Evolutionary conservation across 2,113 vertebrate genomes (phyloP), one percentile per base, ranked within the genome.

Genomic region (Albula glossodonta): DNA sequence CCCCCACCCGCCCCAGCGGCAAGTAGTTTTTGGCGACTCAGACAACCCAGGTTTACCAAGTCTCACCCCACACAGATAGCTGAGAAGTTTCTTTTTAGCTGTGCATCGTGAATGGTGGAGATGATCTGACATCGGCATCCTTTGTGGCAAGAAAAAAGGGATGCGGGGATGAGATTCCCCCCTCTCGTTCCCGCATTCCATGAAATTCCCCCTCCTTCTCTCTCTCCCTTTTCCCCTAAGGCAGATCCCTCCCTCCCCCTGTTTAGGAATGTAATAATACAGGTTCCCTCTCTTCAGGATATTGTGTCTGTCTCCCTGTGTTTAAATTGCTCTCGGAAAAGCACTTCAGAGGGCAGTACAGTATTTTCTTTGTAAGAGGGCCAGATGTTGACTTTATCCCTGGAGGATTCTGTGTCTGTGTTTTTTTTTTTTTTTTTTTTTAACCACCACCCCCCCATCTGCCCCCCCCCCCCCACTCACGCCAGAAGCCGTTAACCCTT

Each of bases 201-300:
- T 8, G 5, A 22, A 41, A 51, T 80, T 85, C 80, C 89, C 89
- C 57, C 86, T 88, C 79, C 80, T 50, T 87, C 78, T 82, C 89
- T 86, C 91, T 94, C 90, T 88, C 90, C 93, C 93, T 90, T 89
- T 93, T 90, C 92, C 94, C 94, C 93, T 83, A 91, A 92, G 93
- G 91, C 90, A 93, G 91, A 93, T 95, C 92, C 92, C 74, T 85
- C 51, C 80, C 95, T 93, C 94, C 94, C 87, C 87, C 89, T 93
- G 94, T 95, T 96, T 94, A 96, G 95, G 96, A 97, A 97, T 96
- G 95, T 95, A 96, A 96, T 97, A 96, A 96, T 96, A 90, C 92
- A 90, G 91, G 91, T 96, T 96, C 94, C 91, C 94, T 94, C 91
- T 94, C 93, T 95, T 95, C 95, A 96, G 96, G 96, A 97, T 97